Evolutionary conservation across 2,888 invertebrate species (phyloP).

Genomic region (Miltochrista miniata): DNA sequence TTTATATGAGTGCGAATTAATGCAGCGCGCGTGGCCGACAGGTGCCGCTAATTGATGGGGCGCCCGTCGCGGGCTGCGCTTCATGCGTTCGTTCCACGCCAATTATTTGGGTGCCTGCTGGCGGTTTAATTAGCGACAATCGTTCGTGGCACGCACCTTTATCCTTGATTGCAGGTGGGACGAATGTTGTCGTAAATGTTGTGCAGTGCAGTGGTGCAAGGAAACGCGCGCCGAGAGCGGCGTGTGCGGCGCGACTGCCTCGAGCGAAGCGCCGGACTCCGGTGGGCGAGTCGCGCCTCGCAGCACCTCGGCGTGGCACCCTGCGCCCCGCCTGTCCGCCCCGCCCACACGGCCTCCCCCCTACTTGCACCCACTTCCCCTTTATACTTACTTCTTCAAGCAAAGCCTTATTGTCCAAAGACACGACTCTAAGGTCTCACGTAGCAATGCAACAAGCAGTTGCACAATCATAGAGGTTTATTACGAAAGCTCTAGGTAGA

Average conservation of each 20-base stretch:
- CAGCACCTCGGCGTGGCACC: slow-evolving; percentile 65
- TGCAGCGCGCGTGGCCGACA: slow-evolving; percentile 72
- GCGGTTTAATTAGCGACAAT: slow-evolving; percentile 61
- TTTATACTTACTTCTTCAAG: slow-evolving; percentile 28
- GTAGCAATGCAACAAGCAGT: no score
- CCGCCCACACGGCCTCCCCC: slow-evolving; percentile 64
- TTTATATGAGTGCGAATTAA: slow-evolving; percentile 78
- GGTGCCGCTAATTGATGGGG: slow-evolving; percentile 77
- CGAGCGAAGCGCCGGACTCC: slow-evolving; percentile 49
- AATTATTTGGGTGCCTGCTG: slow-evolving; percentile 75
- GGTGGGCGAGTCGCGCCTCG: slow-evolving; percentile 66
- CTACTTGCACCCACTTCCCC: slow-evolving; percentile 61
- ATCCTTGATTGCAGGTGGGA: slow-evolving; percentile 53
- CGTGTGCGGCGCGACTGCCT: slow-evolving; percentile 71
- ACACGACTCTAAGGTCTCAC: background rate
- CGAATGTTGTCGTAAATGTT: slow-evolving; percentile 25
- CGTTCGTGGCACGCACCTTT: slow-evolving; percentile 63
- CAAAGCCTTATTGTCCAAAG: slow-evolving; percentile 1
- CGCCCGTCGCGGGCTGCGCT: slow-evolving; percentile 62
- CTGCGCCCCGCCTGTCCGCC: slow-evolving; percentile 74
- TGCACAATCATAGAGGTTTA: no score
- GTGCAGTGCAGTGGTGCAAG: slow-evolving; percentile 40
- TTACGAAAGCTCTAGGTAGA: no score
- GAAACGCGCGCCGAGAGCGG: slow-evolving; percentile 63
- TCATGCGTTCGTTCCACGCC: slow-evolving; percentile 73